Evolutionary conservation across 2,888 invertebrate species (phyloP).

Genomic region (Biston betularia): DNA sequence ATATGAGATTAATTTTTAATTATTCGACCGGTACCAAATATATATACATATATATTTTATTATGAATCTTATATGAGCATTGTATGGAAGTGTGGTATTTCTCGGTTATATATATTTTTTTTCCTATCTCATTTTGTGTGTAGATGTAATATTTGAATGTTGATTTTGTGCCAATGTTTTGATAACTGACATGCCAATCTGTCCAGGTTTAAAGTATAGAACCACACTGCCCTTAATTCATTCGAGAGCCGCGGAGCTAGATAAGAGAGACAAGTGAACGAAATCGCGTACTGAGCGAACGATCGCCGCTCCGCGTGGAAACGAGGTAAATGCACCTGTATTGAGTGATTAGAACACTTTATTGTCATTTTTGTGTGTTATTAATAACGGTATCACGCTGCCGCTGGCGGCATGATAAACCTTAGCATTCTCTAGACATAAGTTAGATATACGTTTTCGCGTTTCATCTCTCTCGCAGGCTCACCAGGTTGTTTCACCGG

Average conservation of each 20-base stretch:
- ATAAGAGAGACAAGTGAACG: slow-evolving; percentile 63
- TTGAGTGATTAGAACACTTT: slow-evolving; percentile 65
- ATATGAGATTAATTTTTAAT: slow-evolving; percentile 41
- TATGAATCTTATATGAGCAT: slow-evolving; percentile 24
- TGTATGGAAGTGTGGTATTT: slow-evolving; percentile 75
- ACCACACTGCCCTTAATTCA: slow-evolving; percentile 81
- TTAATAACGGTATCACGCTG: slow-evolving; percentile 26
- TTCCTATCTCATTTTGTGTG: slow-evolving; percentile 45
- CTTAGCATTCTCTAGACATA: slow-evolving; percentile 36
- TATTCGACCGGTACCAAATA: slow-evolving; percentile 32
- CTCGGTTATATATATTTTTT: slow-evolving; percentile 34
- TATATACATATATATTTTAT: slow-evolving; percentile 23
- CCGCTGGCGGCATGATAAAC: slow-evolving; percentile 22
- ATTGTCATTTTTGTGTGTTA: slow-evolving; percentile 38
- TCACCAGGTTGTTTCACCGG: slow-evolving; percentile 60
- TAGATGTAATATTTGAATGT: slow-evolving; percentile 48
- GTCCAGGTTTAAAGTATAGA: slow-evolving; percentile 80
- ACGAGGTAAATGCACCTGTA: slow-evolving; percentile 81
- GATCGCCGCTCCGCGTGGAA: slow-evolving; percentile 70
- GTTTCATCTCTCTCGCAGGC: slow-evolving; percentile 57
- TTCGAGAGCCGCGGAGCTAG: slow-evolving; percentile 72
- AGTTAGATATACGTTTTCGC: slow-evolving; percentile 42
- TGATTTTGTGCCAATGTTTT: slow-evolving; percentile 70
- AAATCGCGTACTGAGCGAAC: slow-evolving; percentile 43
- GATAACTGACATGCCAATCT: slow-evolving; percentile 76